Evolutionary conservation across 2,797 vertebrate genomes (phyloP), one percentile per base, ranked within the genome.

Genomic region (Lithobates pipiens): DNA sequence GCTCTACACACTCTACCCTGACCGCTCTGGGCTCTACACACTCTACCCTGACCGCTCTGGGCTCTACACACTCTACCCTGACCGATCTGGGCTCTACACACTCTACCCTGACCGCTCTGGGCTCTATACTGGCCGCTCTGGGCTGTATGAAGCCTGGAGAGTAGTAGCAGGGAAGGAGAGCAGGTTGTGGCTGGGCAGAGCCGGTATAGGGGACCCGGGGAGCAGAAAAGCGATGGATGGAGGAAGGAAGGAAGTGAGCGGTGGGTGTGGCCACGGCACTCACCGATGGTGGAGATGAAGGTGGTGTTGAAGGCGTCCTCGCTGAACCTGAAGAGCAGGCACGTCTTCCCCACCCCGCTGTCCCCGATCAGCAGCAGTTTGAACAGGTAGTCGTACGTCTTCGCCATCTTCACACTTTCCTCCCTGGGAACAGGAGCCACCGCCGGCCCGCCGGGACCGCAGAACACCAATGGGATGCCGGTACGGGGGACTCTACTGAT

Each of bases 211-310:
- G 15, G 36, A 5, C 16, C 34, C 3, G 3, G 32, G 32, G 32
- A 32, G 32, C 5, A 7, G 3, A n/a, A 15, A 39, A 10, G 42
- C 74, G 0, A 61, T 61, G 1, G 79, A 72, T 81, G 69, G 80
- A 50, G n/a, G 39, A 54, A 21, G 70, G 46, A 21, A 74, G 57
- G 57, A 75, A 75, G 54, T 70, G 32, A 57, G 46, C 83, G 11
- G 68, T 85, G 68, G 68, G 76, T 77, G 76, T 85, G 84, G 82
- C 68, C 34, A 21, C n/a, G 3, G 21, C 34, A 91, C 97, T 97
- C 93, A 99, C 98, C 98, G 94, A 99, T 99, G 89, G 98, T 98
- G 90, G 98, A 99, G 90, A 98, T 99, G 94, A 98, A 98, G 92
- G 98, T 98, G 94, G 97, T 97, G 86, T 98, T 99, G 92, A 99